phyloP scores from a whole-genome alignment of 1,140 invertebrate genomes.

The Acromyrmex heyeri region DNA sequence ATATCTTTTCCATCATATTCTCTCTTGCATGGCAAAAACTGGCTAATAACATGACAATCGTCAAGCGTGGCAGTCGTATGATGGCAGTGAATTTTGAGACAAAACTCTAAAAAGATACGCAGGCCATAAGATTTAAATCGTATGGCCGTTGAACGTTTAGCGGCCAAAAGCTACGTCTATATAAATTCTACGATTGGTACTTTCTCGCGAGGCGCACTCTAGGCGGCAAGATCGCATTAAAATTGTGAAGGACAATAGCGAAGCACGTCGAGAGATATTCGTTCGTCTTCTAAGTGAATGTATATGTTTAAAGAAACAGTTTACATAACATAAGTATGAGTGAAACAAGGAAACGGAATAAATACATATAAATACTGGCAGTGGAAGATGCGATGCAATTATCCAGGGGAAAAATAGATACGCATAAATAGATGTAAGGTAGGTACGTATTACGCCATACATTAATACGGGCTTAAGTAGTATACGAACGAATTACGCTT shows the following conservation, averaged over 20 bases:
- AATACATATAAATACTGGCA: conserved; percentile 77
- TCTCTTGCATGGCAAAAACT: conserved; percentile 6
- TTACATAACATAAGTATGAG: conserved; percentile 5
- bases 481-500: conserved; percentile 67
- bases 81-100: conserved; percentile 42
- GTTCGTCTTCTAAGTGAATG: background rate
- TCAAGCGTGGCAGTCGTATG: background rate
- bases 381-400: conserved; percentile 74
- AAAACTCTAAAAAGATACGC: conserved; percentile 28
- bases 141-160: background rate
- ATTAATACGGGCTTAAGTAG: conserved; percentile 65
- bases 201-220: conserved; percentile 46
- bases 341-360: conserved; percentile 64
- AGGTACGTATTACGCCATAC: conserved; percentile 64
- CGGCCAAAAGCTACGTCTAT: conserved; percentile 32
- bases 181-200: conserved; percentile 44
- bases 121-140: conserved; percentile 1
- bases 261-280: conserved; percentile 39
- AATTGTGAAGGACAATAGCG: conserved; percentile 43
- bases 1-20: background rate
- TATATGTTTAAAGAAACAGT: conserved; percentile 20
- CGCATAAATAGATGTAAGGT: conserved; percentile 61
- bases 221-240: conserved; percentile 25
- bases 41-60: conserved; percentile 6
- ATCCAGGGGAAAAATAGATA: conserved; percentile 62